Conservation (phyloP, 1,140 invertebrate species). For the Monochamus saltuarius region DNA sequence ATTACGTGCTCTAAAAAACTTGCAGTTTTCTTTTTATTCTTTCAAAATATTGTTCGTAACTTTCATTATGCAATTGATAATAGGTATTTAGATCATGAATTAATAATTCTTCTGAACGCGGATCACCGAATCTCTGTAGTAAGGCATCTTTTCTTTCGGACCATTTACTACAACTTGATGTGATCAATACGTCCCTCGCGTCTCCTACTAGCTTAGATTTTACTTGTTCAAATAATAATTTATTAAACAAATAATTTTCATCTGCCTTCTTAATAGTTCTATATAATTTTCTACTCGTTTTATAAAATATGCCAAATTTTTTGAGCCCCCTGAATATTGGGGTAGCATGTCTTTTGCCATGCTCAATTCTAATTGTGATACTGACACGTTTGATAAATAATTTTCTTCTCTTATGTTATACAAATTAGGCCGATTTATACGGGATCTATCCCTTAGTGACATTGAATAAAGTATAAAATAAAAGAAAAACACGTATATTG, state of each 20-base stretch:
- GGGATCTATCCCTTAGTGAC: no score
- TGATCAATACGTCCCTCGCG: constrained; percentile 15
- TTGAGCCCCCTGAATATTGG: constrained; percentile 16
- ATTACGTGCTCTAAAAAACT: constrained; percentile 17
- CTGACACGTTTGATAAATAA: no score
- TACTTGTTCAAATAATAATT: constrained; percentile 17
- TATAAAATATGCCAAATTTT: constrained; percentile 21
- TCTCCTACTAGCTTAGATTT: constrained; percentile 11
- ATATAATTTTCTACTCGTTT: constrained; percentile 8
- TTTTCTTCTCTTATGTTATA: no score
- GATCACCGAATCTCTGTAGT: constrained; percentile 12
- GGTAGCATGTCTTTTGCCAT: constrained; percentile 19
- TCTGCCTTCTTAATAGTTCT: constrained; percentile 7
- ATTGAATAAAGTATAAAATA: no score
- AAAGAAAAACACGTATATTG: no score
- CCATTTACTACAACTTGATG: constrained; percentile 11
- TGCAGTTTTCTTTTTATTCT: background rate
- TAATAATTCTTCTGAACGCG: constrained; percentile 13
- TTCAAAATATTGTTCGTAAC: constrained; percentile 13
- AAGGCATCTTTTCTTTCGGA: constrained; percentile 10
- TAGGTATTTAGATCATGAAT: constrained; percentile 13
- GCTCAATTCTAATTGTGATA: background rate
- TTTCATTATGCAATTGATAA: constrained; percentile 10
- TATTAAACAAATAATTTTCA: no score
- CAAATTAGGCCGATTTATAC: no score